Base-by-base conservation (phyloP, 2,888 invertebrate species). In the Polydrusus pterygomalis region DNA sequence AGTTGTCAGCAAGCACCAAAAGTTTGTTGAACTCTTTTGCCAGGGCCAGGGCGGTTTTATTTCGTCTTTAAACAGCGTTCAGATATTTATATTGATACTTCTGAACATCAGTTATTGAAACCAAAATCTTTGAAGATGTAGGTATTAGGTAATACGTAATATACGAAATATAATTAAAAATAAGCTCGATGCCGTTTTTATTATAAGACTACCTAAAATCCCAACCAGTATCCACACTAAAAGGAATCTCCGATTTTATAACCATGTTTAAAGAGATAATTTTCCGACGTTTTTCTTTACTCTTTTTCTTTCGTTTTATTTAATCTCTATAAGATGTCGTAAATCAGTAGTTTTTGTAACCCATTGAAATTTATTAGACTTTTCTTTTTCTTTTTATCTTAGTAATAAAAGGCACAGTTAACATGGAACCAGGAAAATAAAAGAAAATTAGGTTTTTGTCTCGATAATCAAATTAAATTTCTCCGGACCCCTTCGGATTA, bases 381-480 rank as follows among this genome's bases (percentile, higher is more conserved):
- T 70, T 65, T 70, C 72, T 67, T 51, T 51, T 64, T 60, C 70
- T 70, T 73, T 74, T 73, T 74, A 65, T 69, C 60, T 64, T 34
- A 18, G 64, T 34, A 73, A 77, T 77, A 77, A 73, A 77, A 62
- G 77, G 63, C 38, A 38, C 58, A 71, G 71, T 77, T 75, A 77
- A 75, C 64, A 69, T 63, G 67, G 63, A 67, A 63, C 70, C 58
- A 18, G 65, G 67, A 60, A 69, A 77, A 75, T 75, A 72, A 77
- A 77, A 72, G 72, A 72, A 77, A 75, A 75, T 75, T 75, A 77
- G 69, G 47, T 75, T 77, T 77, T 75, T 72, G 75, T 72, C 69
- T 65, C 64, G 71, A 77, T 72, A 77, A 77, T 75, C 75, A 77
- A 77, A 75, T 77, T 75, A 77, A 75, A 71, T 47, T 77, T 70